Evolutionary conservation across 1,140 invertebrate genomes (phyloP), one percentile per base, ranked within the genome.

Genomic region (Tetragonula clypearis): DNA sequence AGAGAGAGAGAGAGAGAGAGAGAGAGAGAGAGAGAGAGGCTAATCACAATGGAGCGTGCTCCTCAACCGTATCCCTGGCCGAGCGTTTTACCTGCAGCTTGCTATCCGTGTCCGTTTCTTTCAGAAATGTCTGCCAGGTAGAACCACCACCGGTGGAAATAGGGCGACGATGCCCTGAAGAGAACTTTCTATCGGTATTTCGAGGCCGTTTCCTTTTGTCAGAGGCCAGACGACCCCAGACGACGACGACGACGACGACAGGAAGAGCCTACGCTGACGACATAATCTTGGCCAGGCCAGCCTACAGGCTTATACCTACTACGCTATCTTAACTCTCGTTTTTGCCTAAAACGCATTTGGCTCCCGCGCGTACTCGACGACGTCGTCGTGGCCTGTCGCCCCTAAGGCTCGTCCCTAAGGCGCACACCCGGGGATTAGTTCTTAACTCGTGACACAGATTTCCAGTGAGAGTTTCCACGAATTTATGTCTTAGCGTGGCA

Each of bases 391-490:
- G 30, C 58, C 19, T 55, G 62, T 84, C 68, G 56, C n/a, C 41
- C 41, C 26, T n/a, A n/a, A n/a, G 41, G 30, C 19, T 62, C 68
- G 75, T 30, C 66, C 53, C 76, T 35, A 78, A 78, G 74, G 53
- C 81, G 62, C 68, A 56, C 0, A 56, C 0, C 30, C 26, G 68
- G 66, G 68, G 82, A 84, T 84, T 84, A 84, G 76, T 71, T 72
- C 82, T 79, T 84, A 84, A 84, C 82, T 84, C 82, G 68, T 84
- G 77, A 84, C 82, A 84, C 82, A 84, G 82, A 84, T 84, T 84
- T 83, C 68, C 76, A 62, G 30, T 30, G 56, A 73, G 68, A 49
- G 41, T 69, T 65, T 62, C 82, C 58, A 79, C 68, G 41, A 84
- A 84, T 84, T 84, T 84, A 84, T 84, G 82, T 79, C 82, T 84